A percentile compares a stretch with the other conserved stretches of the same genome.
Conservation (phyloP, 2,888 invertebrate genomes). For the Agrilus biguttatus region DNA sequence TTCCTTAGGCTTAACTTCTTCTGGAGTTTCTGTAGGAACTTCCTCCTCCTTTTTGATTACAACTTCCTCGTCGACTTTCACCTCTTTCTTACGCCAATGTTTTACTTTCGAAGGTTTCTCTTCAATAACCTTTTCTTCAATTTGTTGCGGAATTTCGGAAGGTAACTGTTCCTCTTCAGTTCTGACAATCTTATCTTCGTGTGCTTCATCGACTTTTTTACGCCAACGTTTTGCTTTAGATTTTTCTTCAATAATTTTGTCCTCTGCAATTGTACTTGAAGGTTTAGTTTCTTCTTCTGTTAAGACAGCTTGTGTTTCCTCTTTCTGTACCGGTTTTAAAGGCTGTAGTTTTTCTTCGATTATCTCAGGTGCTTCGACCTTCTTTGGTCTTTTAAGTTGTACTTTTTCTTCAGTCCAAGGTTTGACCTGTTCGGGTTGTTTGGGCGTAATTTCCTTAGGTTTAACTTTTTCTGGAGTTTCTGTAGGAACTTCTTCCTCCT, state of each 20-base stretch:
- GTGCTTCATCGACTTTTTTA: slow-evolving; percentile 8
- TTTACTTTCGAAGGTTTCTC: slow-evolving; percentile 2
- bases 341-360: not conserved
- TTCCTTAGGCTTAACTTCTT: no score
- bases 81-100: not conserved
- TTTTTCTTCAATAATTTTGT: slow-evolving; percentile 6
- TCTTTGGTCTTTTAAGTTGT: not conserved
- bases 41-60: slow-evolving; percentile 13
- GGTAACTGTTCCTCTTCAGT: slow-evolving; percentile 28
- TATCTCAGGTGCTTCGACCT: not conserved
- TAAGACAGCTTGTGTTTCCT: not conserved
- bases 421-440: slow-evolving; percentile 1
- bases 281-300: slow-evolving; percentile 1
- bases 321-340: slow-evolving; percentile 1
- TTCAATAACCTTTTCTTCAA: slow-evolving; percentile 40
- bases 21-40: slow-evolving; percentile 10
- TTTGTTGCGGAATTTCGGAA: slow-evolving; percentile 32
- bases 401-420: not conserved
- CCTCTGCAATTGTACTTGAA: not conserved
- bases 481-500: slow-evolving; percentile 13
- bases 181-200: slow-evolving; percentile 17
- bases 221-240: slow-evolving; percentile 4
- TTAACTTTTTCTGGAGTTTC: slow-evolving; percentile 11
- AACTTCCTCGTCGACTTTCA: slow-evolving; percentile 12
- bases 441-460: slow-evolving; percentile 2